phyloP scores from a whole-genome alignment of 2,797 vertebrate species.

The Eidolon dupreanum region DNA sequence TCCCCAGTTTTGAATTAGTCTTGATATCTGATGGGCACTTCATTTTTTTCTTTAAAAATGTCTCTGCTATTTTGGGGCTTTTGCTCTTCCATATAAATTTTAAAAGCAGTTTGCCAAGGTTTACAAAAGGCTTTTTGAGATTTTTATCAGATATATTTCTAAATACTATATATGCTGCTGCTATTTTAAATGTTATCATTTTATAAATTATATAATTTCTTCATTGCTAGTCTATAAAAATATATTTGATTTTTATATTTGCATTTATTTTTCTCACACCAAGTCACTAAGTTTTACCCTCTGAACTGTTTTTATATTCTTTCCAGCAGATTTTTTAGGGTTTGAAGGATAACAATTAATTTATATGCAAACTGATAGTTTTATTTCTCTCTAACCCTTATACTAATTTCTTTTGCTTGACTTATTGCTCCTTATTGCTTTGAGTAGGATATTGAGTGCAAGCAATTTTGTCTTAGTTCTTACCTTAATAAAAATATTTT shows the following conservation, averaged over 20 bases:
- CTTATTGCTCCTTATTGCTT: neutral
- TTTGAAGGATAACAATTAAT: neutral
- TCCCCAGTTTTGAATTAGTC: neutral
- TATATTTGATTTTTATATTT: neutral
- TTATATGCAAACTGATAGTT: neutral
- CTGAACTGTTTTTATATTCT: neutral
- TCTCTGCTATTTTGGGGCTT: neutral
- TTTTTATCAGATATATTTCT: neutral
- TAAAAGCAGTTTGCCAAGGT: neutral
- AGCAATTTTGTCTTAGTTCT: neutral
- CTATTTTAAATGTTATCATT: neutral
- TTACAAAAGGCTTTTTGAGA: neutral
- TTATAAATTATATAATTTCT: neutral
- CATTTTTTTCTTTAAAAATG: neutral
- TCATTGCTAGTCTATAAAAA: neutral
- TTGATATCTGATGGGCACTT: neutral
- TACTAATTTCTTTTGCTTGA: neutral
- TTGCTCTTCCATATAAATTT: neutral
- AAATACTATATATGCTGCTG: neutral
- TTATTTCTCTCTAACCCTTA: neutral
- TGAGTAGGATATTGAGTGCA: neutral
- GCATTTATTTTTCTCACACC: neutral
- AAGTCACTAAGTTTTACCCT: neutral
- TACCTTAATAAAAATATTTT: neutral
- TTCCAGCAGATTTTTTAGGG: neutral